Percentiles rank a stretch among this genome's conserved stretches.
These are phyloP conservation scores for Neoscelio sp. DNA, from an alignment of 2,888 invertebrate genomes.

Conservation along the genomic window DNA sequence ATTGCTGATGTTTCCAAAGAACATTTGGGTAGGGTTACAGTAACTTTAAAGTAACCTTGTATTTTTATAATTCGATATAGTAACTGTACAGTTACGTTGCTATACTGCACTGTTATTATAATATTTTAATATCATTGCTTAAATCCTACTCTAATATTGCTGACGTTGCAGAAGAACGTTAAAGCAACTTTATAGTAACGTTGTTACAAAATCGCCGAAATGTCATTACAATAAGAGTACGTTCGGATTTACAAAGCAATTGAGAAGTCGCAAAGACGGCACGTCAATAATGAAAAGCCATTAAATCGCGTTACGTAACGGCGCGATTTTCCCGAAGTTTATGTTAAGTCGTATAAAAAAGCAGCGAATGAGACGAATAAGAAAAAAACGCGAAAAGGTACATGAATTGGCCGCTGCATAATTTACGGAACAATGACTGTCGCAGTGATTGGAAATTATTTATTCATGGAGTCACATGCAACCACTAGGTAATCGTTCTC, in stretches of 20 bases:
- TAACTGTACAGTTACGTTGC: too few species aligned
- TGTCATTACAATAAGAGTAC: neutral
- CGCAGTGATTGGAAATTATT: slow-evolving; percentile 71
- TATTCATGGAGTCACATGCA: slow-evolving; percentile 71
- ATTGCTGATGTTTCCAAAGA: too few species aligned
- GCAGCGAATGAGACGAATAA: neutral
- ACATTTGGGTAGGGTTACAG: too few species aligned
- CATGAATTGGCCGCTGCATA: slow-evolving; percentile 67
- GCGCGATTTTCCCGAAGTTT: slow-evolving; percentile 6
- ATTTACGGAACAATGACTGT: slow-evolving; percentile 70
- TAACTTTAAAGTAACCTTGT: too few species aligned
- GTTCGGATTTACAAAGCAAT: slow-evolving; percentile 5
- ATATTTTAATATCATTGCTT: too few species aligned
- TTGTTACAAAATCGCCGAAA: too few species aligned
- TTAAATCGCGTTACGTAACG: slow-evolving; percentile 11
- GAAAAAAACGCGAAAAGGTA: slow-evolving; percentile 50
- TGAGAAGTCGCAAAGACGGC: slow-evolving; percentile 11
- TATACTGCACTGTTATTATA: too few species aligned
- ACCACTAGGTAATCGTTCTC: slow-evolving; percentile 67
- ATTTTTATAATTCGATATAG: too few species aligned
- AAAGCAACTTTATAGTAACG: too few species aligned
- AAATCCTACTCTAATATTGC: too few species aligned
- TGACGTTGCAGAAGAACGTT: too few species aligned
- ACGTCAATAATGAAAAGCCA: slow-evolving; percentile 14
- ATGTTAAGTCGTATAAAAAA: slow-evolving; percentile 25